phyloP scores from a whole-genome alignment of 2,888 invertebrate genomes.

The Maniola hyperantus region DNA sequence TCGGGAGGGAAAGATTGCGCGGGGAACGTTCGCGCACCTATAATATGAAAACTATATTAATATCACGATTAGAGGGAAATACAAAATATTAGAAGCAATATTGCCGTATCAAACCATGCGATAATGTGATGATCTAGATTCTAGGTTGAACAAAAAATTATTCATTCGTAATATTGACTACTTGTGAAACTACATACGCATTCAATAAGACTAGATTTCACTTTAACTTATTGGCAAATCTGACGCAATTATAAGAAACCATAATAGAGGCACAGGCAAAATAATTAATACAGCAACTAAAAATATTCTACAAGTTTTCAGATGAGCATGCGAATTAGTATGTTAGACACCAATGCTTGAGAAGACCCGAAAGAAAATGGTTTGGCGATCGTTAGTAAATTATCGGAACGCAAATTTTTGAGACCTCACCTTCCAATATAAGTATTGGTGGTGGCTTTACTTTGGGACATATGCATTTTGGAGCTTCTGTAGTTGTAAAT shows the following conservation, averaged over 20 bases:
- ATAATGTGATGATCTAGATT: conserved; percentile 59
- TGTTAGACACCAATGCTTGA: conserved; percentile 54
- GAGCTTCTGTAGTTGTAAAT: conserved; percentile 52
- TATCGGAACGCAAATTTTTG: conserved; percentile 62
- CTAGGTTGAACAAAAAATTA: neutral
- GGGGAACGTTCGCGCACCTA: conserved; percentile 94
- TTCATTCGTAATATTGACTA: neutral
- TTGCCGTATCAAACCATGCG: conserved; percentile 51
- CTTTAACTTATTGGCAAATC: neutral
- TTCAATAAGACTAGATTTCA: neutral
- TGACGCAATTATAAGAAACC: neutral
- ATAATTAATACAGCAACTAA: conserved; percentile 45
- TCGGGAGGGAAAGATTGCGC: conserved; percentile 96
- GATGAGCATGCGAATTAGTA: conserved; percentile 63
- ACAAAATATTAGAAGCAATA: conserved; percentile 14
- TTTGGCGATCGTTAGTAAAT: conserved; percentile 72
- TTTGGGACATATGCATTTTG: conserved; percentile 72
- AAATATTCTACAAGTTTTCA: conserved; percentile 34
- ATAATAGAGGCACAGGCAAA: conserved; percentile 54
- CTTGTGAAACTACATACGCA: neutral
- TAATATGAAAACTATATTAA: conserved; percentile 45
- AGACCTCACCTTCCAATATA: conserved; percentile 91
- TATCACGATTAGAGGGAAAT: neutral
- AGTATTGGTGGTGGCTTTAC: conserved; percentile 86
- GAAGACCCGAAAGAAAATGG: conserved; percentile 56